Evolutionary conservation across 2,797 vertebrate genomes (phyloP).

Genomic region (Adelosebastes latens): DNA sequence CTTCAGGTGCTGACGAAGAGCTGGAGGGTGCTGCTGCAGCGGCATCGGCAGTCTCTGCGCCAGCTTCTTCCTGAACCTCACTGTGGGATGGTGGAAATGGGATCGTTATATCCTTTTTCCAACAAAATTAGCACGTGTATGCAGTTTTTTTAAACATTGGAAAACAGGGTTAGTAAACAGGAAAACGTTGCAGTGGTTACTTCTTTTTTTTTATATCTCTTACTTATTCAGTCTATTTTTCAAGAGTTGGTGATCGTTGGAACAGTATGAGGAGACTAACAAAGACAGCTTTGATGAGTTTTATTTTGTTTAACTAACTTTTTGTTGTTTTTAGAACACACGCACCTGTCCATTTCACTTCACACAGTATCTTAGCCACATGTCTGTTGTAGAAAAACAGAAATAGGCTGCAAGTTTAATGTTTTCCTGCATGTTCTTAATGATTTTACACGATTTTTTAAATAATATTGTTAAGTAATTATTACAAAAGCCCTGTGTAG

Average conservation of each 20-base stretch:
- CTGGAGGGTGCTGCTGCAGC: conserved; percentile 65
- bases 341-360: background rate
- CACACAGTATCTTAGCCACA: background rate
- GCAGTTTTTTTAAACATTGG: background rate
- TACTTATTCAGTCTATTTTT: background rate
- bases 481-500: background rate
- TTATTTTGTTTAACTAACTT: background rate
- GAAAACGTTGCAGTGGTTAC: too few relatives aligned
- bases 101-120: background rate
- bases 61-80: conserved; percentile 62
- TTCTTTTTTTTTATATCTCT: background rate
- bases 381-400: background rate
- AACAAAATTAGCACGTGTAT: background rate
- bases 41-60: conserved; percentile 21
- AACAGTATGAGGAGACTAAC: too few relatives aligned
- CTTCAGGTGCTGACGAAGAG: conserved; percentile 68
- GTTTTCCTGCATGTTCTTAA: too few relatives aligned
- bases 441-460: background rate
- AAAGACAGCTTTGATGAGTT: too few relatives aligned
- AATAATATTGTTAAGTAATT: background rate
- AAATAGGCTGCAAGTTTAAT: background rate
- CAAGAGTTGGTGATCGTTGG: background rate
- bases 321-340: background rate
- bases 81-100: conserved; percentile 46
- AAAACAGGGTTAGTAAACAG: background rate